These are phyloP conservation scores for Mythimna loreyi DNA, from an alignment of 2,888 invertebrate species.

Conservation along the genomic window DNA sequence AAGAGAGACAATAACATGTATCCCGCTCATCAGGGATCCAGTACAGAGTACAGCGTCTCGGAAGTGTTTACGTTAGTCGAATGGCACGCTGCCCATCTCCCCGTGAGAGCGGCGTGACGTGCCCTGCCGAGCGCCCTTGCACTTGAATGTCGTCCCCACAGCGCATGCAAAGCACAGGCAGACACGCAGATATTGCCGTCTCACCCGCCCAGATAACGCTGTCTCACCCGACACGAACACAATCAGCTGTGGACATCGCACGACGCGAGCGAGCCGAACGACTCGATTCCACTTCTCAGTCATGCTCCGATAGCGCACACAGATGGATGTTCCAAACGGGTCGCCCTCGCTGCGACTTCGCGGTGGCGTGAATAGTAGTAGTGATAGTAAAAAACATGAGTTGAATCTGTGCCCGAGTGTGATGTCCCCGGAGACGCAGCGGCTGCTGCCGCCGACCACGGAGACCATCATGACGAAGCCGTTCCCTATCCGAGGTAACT, in stretches of 20 bases:
- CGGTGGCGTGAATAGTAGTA: constrained; percentile 80
- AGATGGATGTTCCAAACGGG: constrained; percentile 85
- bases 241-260: constrained; percentile 60
- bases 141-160: constrained; percentile 67
- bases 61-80: constrained; percentile 66
- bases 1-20: constrained; percentile 3
- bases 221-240: constrained; percentile 42
- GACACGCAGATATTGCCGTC: constrained; percentile 50
- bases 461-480: constrained; percentile 97
- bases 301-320: constrained; percentile 82
- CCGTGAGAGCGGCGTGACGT: constrained; percentile 55
- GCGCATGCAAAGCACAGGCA: constrained; percentile 61
- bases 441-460: constrained; percentile 94
- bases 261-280: constrained; percentile 20
- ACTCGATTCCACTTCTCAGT: constrained; percentile 71
- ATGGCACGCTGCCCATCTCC: constrained; percentile 70
- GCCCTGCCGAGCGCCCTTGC: constrained; percentile 67
- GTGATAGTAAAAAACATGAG: constrained; percentile 88
- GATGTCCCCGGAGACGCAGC: constrained; percentile 93
- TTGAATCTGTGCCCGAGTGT: constrained; percentile 92
- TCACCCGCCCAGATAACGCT: constrained; percentile 46
- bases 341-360: constrained; percentile 88
- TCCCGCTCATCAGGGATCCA: constrained; percentile 8
- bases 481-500: constrained; percentile 95
- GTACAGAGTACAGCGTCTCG: constrained; percentile 51